A percentile compares a stretch with the other conserved stretches of the same genome.
Evolutionary conservation across 1,140 invertebrate species (phyloP).

Genomic region (Hypsibius dujardini): DNA sequence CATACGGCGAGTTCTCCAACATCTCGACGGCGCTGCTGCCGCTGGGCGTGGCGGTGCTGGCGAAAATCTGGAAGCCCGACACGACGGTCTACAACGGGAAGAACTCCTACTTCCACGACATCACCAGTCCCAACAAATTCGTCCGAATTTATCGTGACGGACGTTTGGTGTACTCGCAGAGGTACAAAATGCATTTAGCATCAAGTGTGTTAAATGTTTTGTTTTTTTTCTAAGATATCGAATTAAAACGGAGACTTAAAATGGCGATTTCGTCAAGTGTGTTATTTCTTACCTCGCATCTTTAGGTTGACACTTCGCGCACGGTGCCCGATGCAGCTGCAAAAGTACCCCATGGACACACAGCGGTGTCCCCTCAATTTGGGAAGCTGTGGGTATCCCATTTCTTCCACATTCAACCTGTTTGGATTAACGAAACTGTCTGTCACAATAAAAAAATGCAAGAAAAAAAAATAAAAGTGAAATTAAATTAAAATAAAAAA

Average conservation of each 20-base stretch:
- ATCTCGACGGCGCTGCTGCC: neutral
- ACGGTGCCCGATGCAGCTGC: slow-evolving; percentile 86
- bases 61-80: slow-evolving; percentile 83
- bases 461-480: no score
- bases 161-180: slow-evolving; percentile 79
- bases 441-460: no score
- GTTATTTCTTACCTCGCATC: slow-evolving; percentile 23
- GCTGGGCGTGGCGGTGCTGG: slow-evolving; percentile 70
- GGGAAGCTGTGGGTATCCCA: slow-evolving; percentile 67
- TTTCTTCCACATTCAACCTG: no score
- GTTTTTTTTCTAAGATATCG: no score
- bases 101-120: slow-evolving; percentile 78
- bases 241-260: no score
- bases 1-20: slow-evolving; percentile 42
- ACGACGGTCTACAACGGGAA: slow-evolving; percentile 86
- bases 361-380: slow-evolving; percentile 74
- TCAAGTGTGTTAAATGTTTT: neutral
- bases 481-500: no score
- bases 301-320: slow-evolving; percentile 84
- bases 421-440: no score
- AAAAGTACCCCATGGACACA: slow-evolving; percentile 89
- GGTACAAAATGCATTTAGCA: slow-evolving; percentile 40
- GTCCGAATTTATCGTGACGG: slow-evolving; percentile 61
- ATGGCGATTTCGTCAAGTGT: neutral
- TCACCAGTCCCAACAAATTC: slow-evolving; percentile 83